phyloP scores from a whole-genome alignment of 2,113 vertebrate genomes.

The Macaca fascicularis region T2T-MFA8v1.1 NC_088385.1:4466001-4466500 shows the following conservation, averaged over 20 bases:
- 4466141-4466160: not conserved
- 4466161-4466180: not conserved
- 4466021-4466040: not conserved
- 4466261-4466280: not conserved
- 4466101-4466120: not conserved
- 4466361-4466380: fast-evolving
- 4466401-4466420: no score
- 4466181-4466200: not conserved
- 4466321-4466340: not conserved
- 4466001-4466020: not conserved
- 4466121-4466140: not conserved
- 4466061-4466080: not conserved
- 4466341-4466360: not conserved
- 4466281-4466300: not conserved
- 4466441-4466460: not conserved
- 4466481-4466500: not conserved
- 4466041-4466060: not conserved
- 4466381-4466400: not conserved
- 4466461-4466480: no score
- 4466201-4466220: not conserved
- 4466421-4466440: not conserved
- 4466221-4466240: not conserved
- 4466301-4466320: not conserved
- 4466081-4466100: not conserved
- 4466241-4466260: not conserved